phyloP scores from a whole-genome alignment of 2,797 vertebrate genomes.

The Siniperca obscura region DNA sequence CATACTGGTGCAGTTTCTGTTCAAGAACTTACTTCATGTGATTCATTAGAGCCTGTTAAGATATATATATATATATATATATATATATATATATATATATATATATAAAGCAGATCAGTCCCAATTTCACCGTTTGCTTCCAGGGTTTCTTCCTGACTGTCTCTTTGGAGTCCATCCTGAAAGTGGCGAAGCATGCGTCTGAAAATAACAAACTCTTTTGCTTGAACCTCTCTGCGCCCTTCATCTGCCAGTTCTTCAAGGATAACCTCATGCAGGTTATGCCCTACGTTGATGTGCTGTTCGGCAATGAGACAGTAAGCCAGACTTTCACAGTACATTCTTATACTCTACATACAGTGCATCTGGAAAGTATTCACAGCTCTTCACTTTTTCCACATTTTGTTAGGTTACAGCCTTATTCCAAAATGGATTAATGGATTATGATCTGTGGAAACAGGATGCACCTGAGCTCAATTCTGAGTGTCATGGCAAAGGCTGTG shows the following conservation, averaged over 20 bases:
- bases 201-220: constrained; percentile 95
- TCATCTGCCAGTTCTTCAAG: constrained; percentile 97
- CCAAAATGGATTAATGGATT: too few relatives aligned
- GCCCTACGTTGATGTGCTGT: constrained; percentile 96
- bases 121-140: constrained; percentile 39
- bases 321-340: not conserved
- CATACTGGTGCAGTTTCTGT: not conserved
- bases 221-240: constrained; percentile 97
- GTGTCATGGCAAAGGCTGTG: too few relatives aligned
- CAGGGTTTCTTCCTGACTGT: constrained; percentile 99
- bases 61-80: constrained; percentile 49
- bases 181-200: constrained; percentile 93
- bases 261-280: constrained; percentile 95
- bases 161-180: constrained; percentile 95
- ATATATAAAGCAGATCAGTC: constrained; percentile 42
- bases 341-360: not conserved
- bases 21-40: not conserved
- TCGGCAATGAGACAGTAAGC: constrained; percentile 96
- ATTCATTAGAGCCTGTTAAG: constrained; percentile 42
- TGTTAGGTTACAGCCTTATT: too few relatives aligned
- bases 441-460: too few relatives aligned
- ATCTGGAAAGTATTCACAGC: too few relatives aligned
- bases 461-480: too few relatives aligned
- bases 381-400: too few relatives aligned
- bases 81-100: constrained; percentile 49